Percentiles rank a stretch among this genome's conserved stretches.
Conservation (phyloP, 2,888 invertebrate species). For the Nomada lathburiana region DNA sequence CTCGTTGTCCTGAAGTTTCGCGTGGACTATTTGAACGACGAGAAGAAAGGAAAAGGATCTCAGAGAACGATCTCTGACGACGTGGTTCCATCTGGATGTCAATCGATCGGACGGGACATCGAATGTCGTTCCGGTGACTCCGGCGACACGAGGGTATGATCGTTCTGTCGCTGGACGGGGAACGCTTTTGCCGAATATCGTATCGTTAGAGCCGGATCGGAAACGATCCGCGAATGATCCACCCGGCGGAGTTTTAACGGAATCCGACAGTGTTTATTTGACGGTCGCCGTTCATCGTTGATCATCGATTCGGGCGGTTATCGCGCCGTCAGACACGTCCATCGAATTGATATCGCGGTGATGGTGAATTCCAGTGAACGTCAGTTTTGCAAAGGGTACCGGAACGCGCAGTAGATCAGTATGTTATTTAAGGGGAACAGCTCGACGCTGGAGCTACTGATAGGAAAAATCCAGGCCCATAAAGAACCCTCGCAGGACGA, state of each 20-base stretch:
- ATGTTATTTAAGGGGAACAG: slow-evolving; percentile 96
- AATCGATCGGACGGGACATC: no score
- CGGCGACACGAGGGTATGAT: no score
- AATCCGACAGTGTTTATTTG: neutral
- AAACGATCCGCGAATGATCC: neutral
- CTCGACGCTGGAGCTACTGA: slow-evolving; percentile 92
- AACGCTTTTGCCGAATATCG: no score
- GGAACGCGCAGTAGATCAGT: slow-evolving; percentile 71
- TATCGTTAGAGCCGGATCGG: no score
- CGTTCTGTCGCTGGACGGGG: no score
- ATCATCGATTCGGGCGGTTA: neutral
- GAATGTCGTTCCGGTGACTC: no score
- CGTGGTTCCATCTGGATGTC: no score
- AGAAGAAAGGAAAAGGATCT: neutral
- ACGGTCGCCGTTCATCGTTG: neutral
- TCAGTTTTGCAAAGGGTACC: neutral
- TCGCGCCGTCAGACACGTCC: no score
- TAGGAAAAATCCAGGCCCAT: slow-evolving; percentile 94
- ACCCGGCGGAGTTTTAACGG: neutral
- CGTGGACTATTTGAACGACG: no score
- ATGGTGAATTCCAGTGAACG: slow-evolving; percentile 39
- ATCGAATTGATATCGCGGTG: neutral
- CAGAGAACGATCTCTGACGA: neutral
- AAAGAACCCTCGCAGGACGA: slow-evolving; percentile 87
- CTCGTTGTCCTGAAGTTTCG: neutral